Evolutionary conservation across 2,113 vertebrate genomes (phyloP).

Genomic region (Cardinalis cardinalis): DNA sequence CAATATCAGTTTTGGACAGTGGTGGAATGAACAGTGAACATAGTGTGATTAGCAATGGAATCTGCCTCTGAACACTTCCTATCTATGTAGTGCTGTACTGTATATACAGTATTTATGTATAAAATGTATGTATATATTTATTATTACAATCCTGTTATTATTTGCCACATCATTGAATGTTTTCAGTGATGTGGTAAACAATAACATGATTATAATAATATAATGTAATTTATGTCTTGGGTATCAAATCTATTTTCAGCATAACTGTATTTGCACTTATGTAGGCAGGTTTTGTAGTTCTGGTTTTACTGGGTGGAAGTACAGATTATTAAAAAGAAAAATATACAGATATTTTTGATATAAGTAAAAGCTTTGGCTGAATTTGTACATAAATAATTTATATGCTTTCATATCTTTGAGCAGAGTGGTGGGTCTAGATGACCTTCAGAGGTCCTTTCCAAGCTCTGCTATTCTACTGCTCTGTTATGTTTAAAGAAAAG

Average conservation of each 20-base stretch:
- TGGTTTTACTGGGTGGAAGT: not conserved
- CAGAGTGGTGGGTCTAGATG: not conserved
- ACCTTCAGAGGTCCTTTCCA: not conserved
- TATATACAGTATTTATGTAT: not conserved
- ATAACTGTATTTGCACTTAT: not conserved
- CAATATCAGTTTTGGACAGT: not conserved
- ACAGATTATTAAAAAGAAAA: not conserved
- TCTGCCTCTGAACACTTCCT: not conserved
- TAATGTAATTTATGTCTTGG: not conserved
- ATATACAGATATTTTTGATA: not conserved
- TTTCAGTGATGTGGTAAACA: not conserved
- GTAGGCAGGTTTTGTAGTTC: not conserved
- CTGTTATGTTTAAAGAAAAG: not conserved
- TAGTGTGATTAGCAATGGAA: not conserved
- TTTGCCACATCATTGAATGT: not conserved
- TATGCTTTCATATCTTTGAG: not conserved
- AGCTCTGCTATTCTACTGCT: not conserved
- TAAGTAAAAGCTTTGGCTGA: not conserved
- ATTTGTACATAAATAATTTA: not conserved
- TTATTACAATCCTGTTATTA: not conserved
- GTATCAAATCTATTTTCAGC: not conserved
- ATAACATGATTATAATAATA: not conserved
- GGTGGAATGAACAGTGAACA: not conserved
- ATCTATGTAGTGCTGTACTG: not conserved
- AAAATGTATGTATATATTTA: not conserved